Conservation (phyloP, 2,888 invertebrate species). For the Orthosia gothica region DNA sequence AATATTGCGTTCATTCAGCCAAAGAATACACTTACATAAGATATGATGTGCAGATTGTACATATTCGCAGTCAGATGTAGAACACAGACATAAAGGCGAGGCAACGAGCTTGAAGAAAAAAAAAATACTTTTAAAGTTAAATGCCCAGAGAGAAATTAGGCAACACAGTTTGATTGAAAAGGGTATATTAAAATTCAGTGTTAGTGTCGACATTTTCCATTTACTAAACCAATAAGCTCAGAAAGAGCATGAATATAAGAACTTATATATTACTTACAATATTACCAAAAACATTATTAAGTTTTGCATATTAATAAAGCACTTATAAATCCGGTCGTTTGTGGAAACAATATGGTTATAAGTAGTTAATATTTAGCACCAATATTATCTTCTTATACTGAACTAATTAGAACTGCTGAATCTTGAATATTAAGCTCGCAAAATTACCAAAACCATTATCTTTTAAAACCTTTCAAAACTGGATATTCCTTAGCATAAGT, state of each 20-base stretch:
- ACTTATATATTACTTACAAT: neutral
- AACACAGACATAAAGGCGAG: too few relatives aligned
- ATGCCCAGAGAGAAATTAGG: too few relatives aligned
- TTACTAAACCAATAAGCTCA: neutral
- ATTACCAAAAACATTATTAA: conserved; percentile 35
- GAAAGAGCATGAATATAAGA: conserved; percentile 7
- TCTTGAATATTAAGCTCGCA: conserved; percentile 18
- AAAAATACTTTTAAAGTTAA: too few relatives aligned
- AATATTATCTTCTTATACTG: neutral
- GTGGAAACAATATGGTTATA: too few relatives aligned
- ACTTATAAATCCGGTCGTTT: too few relatives aligned
- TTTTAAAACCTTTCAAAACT: conserved; percentile 27
- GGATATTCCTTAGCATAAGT: conserved; percentile 34
- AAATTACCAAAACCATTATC: conserved; percentile 34
- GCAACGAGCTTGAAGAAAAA: too few relatives aligned
- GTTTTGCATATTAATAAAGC: too few relatives aligned
- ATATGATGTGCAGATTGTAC: too few relatives aligned
- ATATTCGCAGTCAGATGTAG: too few relatives aligned
- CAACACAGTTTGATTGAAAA: neutral
- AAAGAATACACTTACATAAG: too few relatives aligned
- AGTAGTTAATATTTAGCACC: too few relatives aligned
- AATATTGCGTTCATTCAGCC: too few relatives aligned
- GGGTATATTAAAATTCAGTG: neutral
- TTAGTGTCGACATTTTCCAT: neutral
- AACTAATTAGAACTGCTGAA: neutral